These are phyloP conservation scores for Pedetes capensis DNA, from an alignment of 2,113 vertebrate species.

Conservation along the genomic window DNA sequence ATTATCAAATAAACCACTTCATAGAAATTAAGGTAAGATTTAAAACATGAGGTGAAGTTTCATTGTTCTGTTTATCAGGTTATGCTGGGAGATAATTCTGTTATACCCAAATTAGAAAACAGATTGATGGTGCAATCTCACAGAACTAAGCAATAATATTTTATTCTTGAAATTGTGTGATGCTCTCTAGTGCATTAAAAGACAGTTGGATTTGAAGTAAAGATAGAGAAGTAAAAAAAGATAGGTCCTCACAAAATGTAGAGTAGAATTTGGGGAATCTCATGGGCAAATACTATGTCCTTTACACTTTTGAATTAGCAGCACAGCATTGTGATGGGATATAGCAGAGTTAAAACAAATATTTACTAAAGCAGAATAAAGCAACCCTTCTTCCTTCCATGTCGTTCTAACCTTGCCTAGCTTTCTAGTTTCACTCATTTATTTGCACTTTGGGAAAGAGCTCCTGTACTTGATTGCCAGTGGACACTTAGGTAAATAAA, in stretches of 20 bases:
- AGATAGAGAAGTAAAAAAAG: not conserved
- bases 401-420: not conserved
- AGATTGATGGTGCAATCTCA: not conserved
- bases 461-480: not conserved
- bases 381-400: not conserved
- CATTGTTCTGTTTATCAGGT: not conserved
- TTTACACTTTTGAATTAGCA: not conserved
- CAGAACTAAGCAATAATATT: not conserved
- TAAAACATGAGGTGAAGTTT: not conserved
- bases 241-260: not conserved
- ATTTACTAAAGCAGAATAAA: not conserved
- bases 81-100: not conserved
- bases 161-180: not conserved
- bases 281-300: not conserved
- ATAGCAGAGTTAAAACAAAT: not conserved
- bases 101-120: not conserved
- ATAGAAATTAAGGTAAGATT: not conserved
- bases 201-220: not conserved
- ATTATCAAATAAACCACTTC: not conserved
- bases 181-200: not conserved
- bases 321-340: not conserved
- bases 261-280: not conserved
- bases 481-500: not conserved
- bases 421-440: not conserved
- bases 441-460: not conserved